phyloP scores from a whole-genome alignment of 1,140 invertebrate genomes.

The Probaryconus sp. region DNA sequence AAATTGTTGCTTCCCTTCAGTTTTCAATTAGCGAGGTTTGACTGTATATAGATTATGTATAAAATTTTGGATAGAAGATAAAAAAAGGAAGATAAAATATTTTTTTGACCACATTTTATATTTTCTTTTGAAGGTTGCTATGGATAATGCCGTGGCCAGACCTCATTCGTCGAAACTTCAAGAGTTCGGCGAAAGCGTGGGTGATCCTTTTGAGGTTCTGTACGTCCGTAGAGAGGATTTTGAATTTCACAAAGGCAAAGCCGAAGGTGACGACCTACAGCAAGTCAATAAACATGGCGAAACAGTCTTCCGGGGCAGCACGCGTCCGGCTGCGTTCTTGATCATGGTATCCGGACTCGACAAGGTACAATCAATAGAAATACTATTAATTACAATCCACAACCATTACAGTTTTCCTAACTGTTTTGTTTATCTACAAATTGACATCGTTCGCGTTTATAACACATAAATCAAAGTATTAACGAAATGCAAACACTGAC shows the following conservation, averaged over 20 bases:
- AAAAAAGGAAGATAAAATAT: too few species aligned
- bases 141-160: constrained; percentile 95
- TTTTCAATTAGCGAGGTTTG: too few species aligned
- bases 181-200: constrained; percentile 85
- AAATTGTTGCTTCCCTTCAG: too few species aligned
- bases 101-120: too few species aligned
- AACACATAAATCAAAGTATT: constrained; percentile 9
- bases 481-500: constrained; percentile 9
- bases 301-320: too few species aligned
- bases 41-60: too few species aligned
- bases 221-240: constrained; percentile 92
- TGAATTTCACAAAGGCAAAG: constrained; percentile 84
- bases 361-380: constrained; percentile 79
- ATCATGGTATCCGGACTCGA: constrained; percentile 92
- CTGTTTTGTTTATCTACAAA: neutral
- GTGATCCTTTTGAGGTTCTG: constrained; percentile 95
- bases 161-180: constrained; percentile 82
- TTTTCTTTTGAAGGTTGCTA: constrained; percentile 79
- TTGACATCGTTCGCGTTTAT: neutral
- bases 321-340: constrained; percentile 93
- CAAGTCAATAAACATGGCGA: constrained; percentile 91
- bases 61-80: too few species aligned
- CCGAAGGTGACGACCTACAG: constrained; percentile 92
- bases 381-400: constrained; percentile 18
- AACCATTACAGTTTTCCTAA: too few species aligned